Conservation (phyloP, 2,888 invertebrate species). For the Ophonus ardosiacus region DNA sequence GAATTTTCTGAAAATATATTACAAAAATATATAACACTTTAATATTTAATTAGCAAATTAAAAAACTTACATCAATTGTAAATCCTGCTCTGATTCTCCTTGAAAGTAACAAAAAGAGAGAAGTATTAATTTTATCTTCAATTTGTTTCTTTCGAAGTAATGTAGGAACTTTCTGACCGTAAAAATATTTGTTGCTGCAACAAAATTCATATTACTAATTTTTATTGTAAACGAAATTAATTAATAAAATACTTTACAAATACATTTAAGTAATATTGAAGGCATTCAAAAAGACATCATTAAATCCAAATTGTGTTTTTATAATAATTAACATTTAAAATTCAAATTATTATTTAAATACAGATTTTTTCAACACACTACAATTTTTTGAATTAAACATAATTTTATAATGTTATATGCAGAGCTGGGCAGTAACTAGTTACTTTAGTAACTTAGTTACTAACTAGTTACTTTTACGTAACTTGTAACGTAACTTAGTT, state of each 20-base stretch:
- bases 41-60: background rate
- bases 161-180: slow-evolving; percentile 78
- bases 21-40: background rate
- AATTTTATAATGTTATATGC: no score
- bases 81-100: slow-evolving; percentile 88
- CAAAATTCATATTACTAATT: slow-evolving; percentile 52
- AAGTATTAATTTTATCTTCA: slow-evolving; percentile 81
- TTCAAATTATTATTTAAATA: no score
- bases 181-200: slow-evolving; percentile 78
- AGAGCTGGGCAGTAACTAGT: no score
- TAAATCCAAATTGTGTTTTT: no score
- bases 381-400: no score
- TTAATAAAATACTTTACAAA: background rate
- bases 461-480: no score
- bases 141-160: slow-evolving; percentile 81
- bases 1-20: slow-evolving; percentile 75
- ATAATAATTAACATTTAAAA: no score
- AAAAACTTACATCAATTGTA: slow-evolving; percentile 78
- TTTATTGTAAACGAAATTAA: background rate
- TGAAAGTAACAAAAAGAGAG: slow-evolving; percentile 82
- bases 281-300: no score
- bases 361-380: no score
- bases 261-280: no score
- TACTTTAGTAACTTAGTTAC: no score
- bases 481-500: no score